Evolutionary conservation across 1,140 invertebrate species (phyloP), one percentile per base, ranked within the genome.

Genomic region (Bombus haemorrhoidalis): DNA sequence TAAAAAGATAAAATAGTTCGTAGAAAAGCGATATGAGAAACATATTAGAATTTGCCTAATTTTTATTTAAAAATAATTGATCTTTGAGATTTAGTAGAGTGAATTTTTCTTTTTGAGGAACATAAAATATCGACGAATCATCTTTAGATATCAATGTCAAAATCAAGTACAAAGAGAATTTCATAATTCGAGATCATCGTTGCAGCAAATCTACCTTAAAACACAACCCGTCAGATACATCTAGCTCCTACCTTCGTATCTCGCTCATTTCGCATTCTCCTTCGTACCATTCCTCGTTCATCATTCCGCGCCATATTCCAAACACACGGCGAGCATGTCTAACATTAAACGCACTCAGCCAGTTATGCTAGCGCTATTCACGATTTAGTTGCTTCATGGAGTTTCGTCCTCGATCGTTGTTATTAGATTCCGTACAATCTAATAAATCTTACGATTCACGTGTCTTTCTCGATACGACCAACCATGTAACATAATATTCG

Each of bases 241-340:
- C 12, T 18, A 43, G 28, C 28, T 72, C 15, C 39, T 28, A 5
- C 5, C 69, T 39, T n/a, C 39, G 41, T 41, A 0, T 72, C 71
- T 28, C 41, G 39, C 39, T 72, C 39, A 72, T 72, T 43, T 72
- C 41, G 28, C 41, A 43, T 43, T 72, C 39, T 43, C 39, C 71
- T 43, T 43, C 71, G 39, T 43, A 72, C 39, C 39, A n/a, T 72
- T 28, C 12, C 39, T 43, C 28, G 71, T 72, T 72, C 71, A n/a
- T 34, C 71, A 72, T 72, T 72, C 39, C 39, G 28, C 69, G 39
- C 39, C 39, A 72, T 72, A 43, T 72, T 72, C 28, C 71, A 73
- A 73, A 73, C 39, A 47, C 41, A 72, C 13, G 4, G 39, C 12
- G 69, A 71, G 6, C 39, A 73, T 32, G 41, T 73, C 41, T 47